These are phyloP conservation scores for Torymus texanus DNA, from an alignment of 2,888 invertebrate genomes.

Conservation along the genomic window DNA sequence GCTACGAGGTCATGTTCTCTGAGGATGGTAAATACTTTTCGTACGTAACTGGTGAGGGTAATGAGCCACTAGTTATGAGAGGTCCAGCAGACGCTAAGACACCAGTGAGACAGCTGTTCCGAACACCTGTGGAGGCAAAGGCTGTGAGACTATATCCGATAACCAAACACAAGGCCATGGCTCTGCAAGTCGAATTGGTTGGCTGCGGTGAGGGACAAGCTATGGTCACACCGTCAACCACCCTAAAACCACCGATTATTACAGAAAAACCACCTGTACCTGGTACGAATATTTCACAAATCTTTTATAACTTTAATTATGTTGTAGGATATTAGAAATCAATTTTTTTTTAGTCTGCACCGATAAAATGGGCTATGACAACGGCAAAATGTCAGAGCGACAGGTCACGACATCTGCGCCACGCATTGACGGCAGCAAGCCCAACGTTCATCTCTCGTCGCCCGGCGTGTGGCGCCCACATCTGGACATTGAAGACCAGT, in stretches of 20 bases:
- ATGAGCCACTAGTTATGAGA: constrained; percentile 81
- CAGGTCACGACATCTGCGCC: constrained; percentile 83
- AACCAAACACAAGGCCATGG: constrained; percentile 84
- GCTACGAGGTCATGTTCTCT: constrained; percentile 85
- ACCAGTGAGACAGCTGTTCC: constrained; percentile 80
- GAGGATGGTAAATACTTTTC: constrained; percentile 80
- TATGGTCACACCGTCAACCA: constrained; percentile 18
- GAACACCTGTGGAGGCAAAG: constrained; percentile 83
- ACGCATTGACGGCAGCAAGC: constrained; percentile 59
- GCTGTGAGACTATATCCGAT: constrained; percentile 84
- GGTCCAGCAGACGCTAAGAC: constrained; percentile 83
- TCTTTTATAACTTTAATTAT: too few species aligned
- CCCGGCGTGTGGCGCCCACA: constrained; percentile 63
- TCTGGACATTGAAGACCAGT: constrained; percentile 65
- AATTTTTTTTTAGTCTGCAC: constrained; percentile 77
- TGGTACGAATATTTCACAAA: constrained; percentile 42
- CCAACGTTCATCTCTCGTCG: constrained; percentile 61
- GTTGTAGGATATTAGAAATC: not conserved
- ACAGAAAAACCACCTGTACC: constrained; percentile 55
- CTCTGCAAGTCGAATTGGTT: constrained; percentile 84
- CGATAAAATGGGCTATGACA: constrained; percentile 85
- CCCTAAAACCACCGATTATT: constrained; percentile 15
- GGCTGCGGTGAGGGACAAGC: constrained; percentile 78
- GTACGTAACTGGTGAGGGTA: constrained; percentile 72
- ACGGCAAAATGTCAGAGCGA: constrained; percentile 78